phyloP scores from a whole-genome alignment of 2,113 vertebrate genomes.

The Triplophysa rosa region DNA sequence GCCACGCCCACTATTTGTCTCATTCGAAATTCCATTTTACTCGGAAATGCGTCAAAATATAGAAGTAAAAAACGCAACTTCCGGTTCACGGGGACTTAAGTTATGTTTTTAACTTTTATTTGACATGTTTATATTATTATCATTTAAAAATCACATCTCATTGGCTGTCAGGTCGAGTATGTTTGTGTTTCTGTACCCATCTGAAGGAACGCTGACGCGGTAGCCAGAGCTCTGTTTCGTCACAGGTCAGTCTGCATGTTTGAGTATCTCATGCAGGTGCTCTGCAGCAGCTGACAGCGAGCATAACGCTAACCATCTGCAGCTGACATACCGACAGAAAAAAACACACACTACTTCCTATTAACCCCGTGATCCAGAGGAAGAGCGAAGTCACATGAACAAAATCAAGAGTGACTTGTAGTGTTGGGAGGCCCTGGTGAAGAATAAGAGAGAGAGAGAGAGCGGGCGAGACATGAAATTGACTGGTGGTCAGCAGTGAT shows the following conservation, averaged over 20 bases:
- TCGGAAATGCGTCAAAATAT: no score
- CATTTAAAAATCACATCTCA: no score
- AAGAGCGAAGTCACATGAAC: conserved; percentile 59
- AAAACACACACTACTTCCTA: background rate
- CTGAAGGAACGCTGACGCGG: conserved; percentile 1
- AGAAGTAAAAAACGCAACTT: no score
- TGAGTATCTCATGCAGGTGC: conserved; percentile 12
- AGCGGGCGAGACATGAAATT: conserved; percentile 57
- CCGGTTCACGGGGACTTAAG: no score
- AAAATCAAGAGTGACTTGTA: conserved; percentile 59
- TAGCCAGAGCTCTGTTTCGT: background rate
- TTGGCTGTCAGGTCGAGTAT: no score
- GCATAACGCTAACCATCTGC: conserved; percentile 27
- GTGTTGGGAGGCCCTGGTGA: conserved; percentile 32
- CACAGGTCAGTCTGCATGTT: background rate
- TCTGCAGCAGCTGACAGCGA: conserved; percentile 16
- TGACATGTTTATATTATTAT: background rate
- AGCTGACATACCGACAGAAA: background rate
- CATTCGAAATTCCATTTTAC: no score
- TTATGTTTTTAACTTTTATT: background rate
- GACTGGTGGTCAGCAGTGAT: background rate
- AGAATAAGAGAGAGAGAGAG: background rate
- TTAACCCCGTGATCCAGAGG: background rate
- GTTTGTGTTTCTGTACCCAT: background rate
- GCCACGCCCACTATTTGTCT: no score